phyloP scores from a whole-genome alignment of 2,888 invertebrate genomes.

The Lycocerus yunnanus region DNA sequence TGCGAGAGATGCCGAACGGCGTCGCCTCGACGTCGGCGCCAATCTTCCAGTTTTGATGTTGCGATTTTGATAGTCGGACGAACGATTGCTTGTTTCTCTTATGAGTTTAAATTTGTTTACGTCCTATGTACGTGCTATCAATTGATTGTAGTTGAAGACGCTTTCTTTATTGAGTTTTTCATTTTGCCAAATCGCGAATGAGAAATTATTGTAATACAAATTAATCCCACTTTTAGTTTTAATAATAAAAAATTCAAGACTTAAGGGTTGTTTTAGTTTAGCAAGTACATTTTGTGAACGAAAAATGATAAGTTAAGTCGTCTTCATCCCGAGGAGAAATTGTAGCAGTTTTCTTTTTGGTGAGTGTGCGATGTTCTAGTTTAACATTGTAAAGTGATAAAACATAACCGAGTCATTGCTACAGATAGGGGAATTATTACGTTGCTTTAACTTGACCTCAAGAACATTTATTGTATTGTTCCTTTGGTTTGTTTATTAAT shows the following conservation, averaged over 20 bases:
- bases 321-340: slow-evolving; percentile 9
- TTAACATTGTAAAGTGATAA: slow-evolving; percentile 13
- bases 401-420: slow-evolving; percentile 18
- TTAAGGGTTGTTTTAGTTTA: neutral
- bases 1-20: slow-evolving; percentile 42
- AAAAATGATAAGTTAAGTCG: neutral
- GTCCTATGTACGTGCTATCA: slow-evolving; percentile 5
- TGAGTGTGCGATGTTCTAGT: slow-evolving; percentile 21
- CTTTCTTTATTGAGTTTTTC: neutral
- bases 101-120: slow-evolving; percentile 20
- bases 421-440: slow-evolving; percentile 26
- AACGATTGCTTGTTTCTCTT: slow-evolving; percentile 16
- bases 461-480: slow-evolving; percentile 30
- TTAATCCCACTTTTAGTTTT: neutral
- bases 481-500: slow-evolving; percentile 26
- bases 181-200: neutral
- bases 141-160: neutral
- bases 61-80: slow-evolving; percentile 29
- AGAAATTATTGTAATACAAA: neutral
- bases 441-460: slow-evolving; percentile 28
- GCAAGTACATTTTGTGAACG: neutral
- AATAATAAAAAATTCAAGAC: neutral
- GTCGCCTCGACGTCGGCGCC: slow-evolving; percentile 45
- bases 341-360: slow-evolving; percentile 18
- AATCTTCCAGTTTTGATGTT: slow-evolving; percentile 43